Conservation (phyloP, 2,113 vertebrate species). For the Picathartes gymnocephalus region DNA sequence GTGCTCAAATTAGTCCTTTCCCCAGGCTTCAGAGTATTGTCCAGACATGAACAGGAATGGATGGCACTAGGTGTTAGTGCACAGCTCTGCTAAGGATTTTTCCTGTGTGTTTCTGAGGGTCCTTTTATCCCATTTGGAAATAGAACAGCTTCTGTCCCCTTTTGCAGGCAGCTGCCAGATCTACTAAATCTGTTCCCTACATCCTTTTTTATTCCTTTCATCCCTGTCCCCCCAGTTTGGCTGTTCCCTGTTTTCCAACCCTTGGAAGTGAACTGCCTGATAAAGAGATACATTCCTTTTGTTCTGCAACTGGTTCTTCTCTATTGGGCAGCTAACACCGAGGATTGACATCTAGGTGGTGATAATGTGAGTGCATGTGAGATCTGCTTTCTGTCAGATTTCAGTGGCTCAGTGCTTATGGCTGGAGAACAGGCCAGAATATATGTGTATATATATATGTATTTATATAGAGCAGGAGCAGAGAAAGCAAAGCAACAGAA, state of each 20-base stretch:
- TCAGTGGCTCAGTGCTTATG: background rate
- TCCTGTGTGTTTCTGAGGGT: background rate
- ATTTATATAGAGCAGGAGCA: background rate
- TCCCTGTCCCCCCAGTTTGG: background rate
- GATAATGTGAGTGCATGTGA: background rate
- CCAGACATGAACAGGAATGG: background rate
- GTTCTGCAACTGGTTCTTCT: background rate
- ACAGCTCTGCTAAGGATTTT: background rate
- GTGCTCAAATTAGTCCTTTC: constrained; percentile 16
- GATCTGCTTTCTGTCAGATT: background rate
- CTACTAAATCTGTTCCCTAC: background rate
- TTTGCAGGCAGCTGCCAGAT: background rate
- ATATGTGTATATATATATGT: too few relatives aligned
- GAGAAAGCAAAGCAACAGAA: background rate
- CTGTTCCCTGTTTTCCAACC: background rate
- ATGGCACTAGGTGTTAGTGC: background rate
- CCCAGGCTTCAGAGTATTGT: background rate
- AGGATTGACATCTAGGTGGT: background rate
- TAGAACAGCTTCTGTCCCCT: background rate
- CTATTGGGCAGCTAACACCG: background rate
- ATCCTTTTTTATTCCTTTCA: background rate
- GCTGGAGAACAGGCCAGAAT: background rate
- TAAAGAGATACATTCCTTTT: background rate
- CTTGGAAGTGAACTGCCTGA: background rate
- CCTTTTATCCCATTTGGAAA: background rate